Evolutionary conservation across 2,888 invertebrate genomes (phyloP), one percentile per base, ranked within the genome.

Genomic region (Campoletis raptor): DNA sequence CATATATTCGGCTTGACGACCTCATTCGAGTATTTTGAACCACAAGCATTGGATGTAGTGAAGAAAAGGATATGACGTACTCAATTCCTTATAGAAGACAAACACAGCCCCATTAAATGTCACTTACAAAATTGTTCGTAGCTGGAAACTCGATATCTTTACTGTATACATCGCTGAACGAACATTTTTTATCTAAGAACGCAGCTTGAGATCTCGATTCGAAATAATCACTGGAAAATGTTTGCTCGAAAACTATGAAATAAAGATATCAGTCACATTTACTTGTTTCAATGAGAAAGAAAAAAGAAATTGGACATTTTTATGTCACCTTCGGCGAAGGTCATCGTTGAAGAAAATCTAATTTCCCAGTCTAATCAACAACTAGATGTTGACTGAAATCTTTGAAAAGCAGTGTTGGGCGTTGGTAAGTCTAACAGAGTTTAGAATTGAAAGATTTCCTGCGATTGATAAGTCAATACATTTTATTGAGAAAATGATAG

Each of bases 21-120:
- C 57, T 40, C 77, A 57, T 77, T 66, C 42, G 30, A 30, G 57
- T 57, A 24, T 69, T 61, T 61, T 61, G 70, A 57, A 66, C 48
- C 12, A 77, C 30, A 37, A 66, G 48, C 36, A 8, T 0, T 67
- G 73, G 40, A 73, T 73, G 15, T 40, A 57, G 37, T 37, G 24
- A 36, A 70, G 70, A 5, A 21, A 79, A n/a, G 79, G 45, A 70
- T 57, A 36, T 36, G 79, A 70, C 30, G 9, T 52, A 67, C 37
- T 66, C 37, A 67, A n/a, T 10, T 69, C 21, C 12, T 3, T 69
- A 61, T 30, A 30, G 61, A 15, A 18, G 45, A n/a, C 67, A 67
- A 21, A 30, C 57, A 45, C n/a, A 18, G 12, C n/a, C 15, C 57
- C 57, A 70, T 45, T 30, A 52, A 69, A 61, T 61, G 40, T 61